Base-by-base conservation (phyloP, 2,113 vertebrate species). In the Embiotoca jacksoni region DNA sequence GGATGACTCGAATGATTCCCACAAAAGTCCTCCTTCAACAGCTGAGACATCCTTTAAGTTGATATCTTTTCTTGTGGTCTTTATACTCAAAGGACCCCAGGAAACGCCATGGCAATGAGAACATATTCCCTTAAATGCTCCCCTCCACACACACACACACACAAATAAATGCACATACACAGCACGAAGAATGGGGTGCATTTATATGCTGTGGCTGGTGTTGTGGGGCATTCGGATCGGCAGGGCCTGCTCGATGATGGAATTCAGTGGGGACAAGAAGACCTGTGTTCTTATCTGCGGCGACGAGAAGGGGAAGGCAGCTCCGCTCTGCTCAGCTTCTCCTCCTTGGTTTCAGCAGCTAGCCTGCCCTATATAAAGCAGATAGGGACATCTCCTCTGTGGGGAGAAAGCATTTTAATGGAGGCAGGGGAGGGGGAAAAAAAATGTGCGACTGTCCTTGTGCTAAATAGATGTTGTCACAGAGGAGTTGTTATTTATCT, bases 201-300 rank as follows among this genome's bases (percentile, higher is more conserved):
- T 95, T 94, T 94, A 95, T 94, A 94, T 94, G 93, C 94, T 85
- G 83, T 32, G 88, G 90, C 88, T 87, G 92, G 72, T 89, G 88
- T 91, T 86, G 91, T 75, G 84, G 90, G 83, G 90, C 83, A 87
- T 92, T 93, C 63, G 84, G 80, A 90, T 91, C 82, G 52, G 78
- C 90, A 82, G 90, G 85, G 72, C 81, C 86, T 81, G 88, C 68
- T 82, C 87, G 91, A 93, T 92, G 91, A 89, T 90, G 89, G 92
- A 93, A 94, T 92, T 93, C 92, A 92, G 82, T 69, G 35, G 90
- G 92, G 91, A 95, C 94, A 95, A 95, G 93, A 92, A 91, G 92
- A 89, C 91, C 93, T 93, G 93, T 95, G 94, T 95, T 93, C 92
- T 91, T 88, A 90, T 92, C 90, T 88, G 85, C 36, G 14, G 61